Evolutionary conservation across 2,113 vertebrate genomes (phyloP).

Genomic region (Cisticola juncidis): DNA sequence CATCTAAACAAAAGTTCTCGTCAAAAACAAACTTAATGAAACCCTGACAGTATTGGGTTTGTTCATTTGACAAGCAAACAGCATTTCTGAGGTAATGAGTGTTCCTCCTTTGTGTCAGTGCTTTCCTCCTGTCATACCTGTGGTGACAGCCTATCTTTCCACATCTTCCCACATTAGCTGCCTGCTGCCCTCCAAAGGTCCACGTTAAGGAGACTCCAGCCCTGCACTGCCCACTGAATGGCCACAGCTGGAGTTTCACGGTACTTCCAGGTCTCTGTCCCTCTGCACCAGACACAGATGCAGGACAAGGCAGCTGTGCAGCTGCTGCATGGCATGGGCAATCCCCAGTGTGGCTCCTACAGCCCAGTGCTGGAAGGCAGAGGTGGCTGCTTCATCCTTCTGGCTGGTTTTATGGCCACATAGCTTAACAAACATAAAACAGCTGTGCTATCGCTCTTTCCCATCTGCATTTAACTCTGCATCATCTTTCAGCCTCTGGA

Average conservation of each 20-base stretch:
- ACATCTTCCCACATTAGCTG: accelerated
- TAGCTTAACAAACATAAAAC: background rate
- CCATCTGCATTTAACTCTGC: background rate
- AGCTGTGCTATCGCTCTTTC: background rate
- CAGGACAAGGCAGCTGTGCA: background rate
- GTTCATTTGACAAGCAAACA: background rate
- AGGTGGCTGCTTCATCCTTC: background rate
- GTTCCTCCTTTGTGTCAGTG: background rate
- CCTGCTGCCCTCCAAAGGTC: background rate
- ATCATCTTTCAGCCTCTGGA: background rate
- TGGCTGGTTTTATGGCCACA: background rate
- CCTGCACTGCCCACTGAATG: background rate
- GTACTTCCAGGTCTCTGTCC: background rate
- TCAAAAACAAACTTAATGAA: background rate
- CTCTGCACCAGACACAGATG: background rate
- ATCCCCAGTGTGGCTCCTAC: background rate
- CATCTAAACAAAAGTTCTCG: background rate
- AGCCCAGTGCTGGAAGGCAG: background rate
- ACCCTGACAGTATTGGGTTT: background rate
- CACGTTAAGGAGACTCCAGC: background rate
- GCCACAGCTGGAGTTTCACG: background rate
- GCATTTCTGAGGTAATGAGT: background rate
- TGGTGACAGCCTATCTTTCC: background rate
- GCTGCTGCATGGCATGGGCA: accelerated
- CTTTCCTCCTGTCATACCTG: background rate